Evolutionary conservation across 2,888 invertebrate genomes (phyloP).

Genomic region (Polymixis lichenea): DNA sequence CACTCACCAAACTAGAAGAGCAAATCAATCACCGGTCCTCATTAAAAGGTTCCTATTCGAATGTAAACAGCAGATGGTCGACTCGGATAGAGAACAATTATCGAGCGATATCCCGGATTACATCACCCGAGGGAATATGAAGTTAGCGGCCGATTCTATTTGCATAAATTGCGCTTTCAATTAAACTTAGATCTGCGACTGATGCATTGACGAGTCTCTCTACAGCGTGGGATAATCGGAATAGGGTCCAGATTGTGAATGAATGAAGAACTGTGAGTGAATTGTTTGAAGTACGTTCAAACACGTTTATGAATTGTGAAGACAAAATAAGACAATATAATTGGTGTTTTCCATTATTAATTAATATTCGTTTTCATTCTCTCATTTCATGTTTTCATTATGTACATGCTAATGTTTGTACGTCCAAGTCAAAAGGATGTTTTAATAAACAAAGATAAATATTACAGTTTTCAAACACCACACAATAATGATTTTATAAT

Average conservation of each 20-base stretch:
- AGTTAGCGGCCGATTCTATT: conserved; percentile 66
- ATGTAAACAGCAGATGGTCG: conserved; percentile 64
- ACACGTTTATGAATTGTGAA: neutral
- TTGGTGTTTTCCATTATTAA: too few relatives aligned
- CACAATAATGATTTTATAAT: too few relatives aligned
- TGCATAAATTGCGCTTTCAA: conserved; percentile 75
- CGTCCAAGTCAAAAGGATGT: too few relatives aligned
- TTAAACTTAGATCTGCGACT: conserved; percentile 66
- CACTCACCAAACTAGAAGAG: neutral
- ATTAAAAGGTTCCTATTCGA: conserved; percentile 41
- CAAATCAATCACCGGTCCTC: conserved; percentile 5
- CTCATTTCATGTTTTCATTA: too few relatives aligned
- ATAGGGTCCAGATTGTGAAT: conserved; percentile 9
- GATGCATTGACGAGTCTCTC: conserved; percentile 52
- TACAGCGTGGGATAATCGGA: conserved; percentile 14
- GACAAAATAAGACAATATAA: too few relatives aligned
- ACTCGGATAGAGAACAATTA: conserved; percentile 68
- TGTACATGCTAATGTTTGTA: too few relatives aligned
- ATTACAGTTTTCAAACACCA: too few relatives aligned
- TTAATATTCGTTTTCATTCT: too few relatives aligned
- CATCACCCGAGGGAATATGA: conserved; percentile 60
- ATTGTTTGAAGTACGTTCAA: neutral
- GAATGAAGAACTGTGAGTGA: conserved; percentile 11
- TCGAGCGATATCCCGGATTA: conserved; percentile 73
- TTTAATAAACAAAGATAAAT: too few relatives aligned